Percentiles rank a stretch among this genome's conserved stretches.
Evolutionary conservation across 2,113 vertebrate genomes (phyloP).

Genomic region (Serinus canaria): DNA sequence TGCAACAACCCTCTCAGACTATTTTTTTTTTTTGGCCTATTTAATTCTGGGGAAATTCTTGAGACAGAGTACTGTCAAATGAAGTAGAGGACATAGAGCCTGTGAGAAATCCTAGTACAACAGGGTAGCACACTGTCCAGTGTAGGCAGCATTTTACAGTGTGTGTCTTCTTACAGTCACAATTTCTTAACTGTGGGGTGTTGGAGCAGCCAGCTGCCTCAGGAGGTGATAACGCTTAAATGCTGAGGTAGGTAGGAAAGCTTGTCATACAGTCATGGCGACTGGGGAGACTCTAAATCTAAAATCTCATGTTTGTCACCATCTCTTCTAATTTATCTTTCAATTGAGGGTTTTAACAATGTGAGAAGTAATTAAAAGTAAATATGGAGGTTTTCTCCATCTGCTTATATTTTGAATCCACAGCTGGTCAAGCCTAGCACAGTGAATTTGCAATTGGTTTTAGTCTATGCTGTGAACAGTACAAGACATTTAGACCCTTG

Average conservation of each 20-base stretch:
- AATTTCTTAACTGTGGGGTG: not conserved
- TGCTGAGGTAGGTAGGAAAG: not conserved
- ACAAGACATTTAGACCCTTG: not conserved
- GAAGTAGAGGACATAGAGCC: not conserved
- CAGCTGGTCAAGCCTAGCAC: not conserved
- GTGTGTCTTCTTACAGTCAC: not conserved
- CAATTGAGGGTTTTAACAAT: not conserved
- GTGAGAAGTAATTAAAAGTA: conserved; percentile 13
- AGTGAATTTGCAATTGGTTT: not conserved
- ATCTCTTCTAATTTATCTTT: not conserved
- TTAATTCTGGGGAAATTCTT: not conserved
- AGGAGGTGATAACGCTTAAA: not conserved
- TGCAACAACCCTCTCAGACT: not conserved
- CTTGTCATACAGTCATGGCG: not conserved
- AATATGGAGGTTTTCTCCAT: not conserved
- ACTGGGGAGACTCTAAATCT: not conserved
- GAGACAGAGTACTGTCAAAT: not conserved
- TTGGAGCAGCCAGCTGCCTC: not conserved
- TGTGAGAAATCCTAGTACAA: not conserved
- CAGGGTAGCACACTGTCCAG: not conserved
- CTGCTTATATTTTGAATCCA: not conserved
- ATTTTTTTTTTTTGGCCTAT: not conserved
- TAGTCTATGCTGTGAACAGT: not conserved
- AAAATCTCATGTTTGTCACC: not conserved
- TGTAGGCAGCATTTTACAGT: not conserved